These are phyloP conservation scores for Cheilosia vernalis DNA, from an alignment of 2,888 invertebrate genomes.

Conservation along the genomic window DNA sequence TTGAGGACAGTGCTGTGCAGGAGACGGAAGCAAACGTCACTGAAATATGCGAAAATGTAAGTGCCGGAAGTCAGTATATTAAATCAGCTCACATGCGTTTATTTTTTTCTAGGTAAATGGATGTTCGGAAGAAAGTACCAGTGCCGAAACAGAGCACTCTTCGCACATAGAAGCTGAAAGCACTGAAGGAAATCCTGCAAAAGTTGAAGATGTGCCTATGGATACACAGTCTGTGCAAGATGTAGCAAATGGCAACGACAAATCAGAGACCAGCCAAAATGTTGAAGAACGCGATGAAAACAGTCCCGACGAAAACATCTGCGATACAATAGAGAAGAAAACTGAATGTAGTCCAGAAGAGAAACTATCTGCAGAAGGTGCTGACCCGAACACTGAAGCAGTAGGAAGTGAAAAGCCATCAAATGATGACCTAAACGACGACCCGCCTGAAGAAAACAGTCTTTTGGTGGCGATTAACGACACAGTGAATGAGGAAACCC, in stretches of 20 bases:
- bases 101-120: slow-evolving; percentile 37
- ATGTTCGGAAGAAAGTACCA: not conserved
- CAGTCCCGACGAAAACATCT: not conserved
- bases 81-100: not conserved
- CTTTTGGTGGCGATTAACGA: not conserved
- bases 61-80: not conserved
- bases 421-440: not conserved
- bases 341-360: not conserved
- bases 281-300: not conserved
- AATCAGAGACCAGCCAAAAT: not conserved
- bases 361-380: not conserved
- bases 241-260: not conserved
- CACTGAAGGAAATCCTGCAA: not conserved
- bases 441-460: not conserved
- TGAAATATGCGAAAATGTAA: slow-evolving; percentile 27
- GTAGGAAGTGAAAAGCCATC: not conserved
- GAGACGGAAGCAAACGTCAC: not conserved
- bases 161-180: not conserved
- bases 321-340: not conserved
- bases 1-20: not conserved
- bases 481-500: not conserved
- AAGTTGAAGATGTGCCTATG: not conserved
- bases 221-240: not conserved
- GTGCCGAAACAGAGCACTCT: not conserved
- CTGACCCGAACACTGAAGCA: not conserved